Percentiles rank a stretch among this genome's conserved stretches.
These are phyloP conservation scores for Leptodactylus fallax DNA, from an alignment of 2,797 vertebrate genomes.

Conservation along the genomic window DNA sequence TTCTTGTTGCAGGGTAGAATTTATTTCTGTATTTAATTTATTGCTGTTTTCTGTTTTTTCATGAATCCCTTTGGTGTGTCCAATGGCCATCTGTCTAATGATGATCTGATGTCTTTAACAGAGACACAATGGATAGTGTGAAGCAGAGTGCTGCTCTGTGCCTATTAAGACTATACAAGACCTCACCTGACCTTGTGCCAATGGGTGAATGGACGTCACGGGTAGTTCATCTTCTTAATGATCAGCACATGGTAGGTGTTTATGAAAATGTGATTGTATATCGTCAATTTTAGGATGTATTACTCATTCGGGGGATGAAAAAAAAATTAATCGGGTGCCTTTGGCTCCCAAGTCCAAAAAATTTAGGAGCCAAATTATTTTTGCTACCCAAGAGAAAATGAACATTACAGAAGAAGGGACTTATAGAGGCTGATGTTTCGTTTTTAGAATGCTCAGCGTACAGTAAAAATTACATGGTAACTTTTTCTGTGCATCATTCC, in stretches of 20 bases:
- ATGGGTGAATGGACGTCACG: conserved; percentile 95
- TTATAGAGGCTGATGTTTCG: too few relatives aligned
- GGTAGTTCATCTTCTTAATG: conserved; percentile 90
- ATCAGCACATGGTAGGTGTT: conserved; percentile 89
- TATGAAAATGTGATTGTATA: background rate
- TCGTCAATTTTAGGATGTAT: background rate
- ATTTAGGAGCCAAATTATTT: background rate
- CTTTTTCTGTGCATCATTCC: too few relatives aligned
- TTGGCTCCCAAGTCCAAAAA: too few relatives aligned
- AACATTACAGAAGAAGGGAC: too few relatives aligned
- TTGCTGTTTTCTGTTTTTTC: background rate
- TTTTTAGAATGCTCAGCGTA: too few relatives aligned
- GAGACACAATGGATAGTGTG: conserved; percentile 95
- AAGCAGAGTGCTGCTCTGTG: conserved; percentile 92
- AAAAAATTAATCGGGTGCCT: too few relatives aligned
- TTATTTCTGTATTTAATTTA: conserved; percentile 65
- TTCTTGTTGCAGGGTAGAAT: conserved; percentile 88
- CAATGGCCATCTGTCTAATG: background rate
- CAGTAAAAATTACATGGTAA: too few relatives aligned
- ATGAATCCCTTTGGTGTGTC: background rate
- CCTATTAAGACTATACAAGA: conserved; percentile 89
- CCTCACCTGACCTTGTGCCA: conserved; percentile 89
- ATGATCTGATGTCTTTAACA: conserved; percentile 62
- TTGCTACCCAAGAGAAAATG: background rate
- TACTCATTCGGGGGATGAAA: too few relatives aligned